These are phyloP conservation scores for Chrysoperla carnea DNA, from an alignment of 1,140 invertebrate species.

Conservation along the genomic window DNA sequence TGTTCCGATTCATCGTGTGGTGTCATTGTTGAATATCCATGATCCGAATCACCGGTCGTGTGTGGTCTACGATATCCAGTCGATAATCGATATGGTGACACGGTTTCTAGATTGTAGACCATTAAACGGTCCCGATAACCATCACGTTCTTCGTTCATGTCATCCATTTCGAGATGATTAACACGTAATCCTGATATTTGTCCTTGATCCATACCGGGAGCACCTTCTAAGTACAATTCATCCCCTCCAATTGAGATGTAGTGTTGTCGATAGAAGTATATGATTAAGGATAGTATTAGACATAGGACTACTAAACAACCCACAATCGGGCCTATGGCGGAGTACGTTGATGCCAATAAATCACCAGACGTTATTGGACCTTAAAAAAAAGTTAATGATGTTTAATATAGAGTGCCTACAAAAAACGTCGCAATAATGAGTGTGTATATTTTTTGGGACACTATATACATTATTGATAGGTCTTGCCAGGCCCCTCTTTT, in stretches of 20 bases:
- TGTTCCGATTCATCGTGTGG: slow-evolving; percentile 70
- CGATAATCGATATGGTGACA: slow-evolving; percentile 76
- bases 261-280: slow-evolving; percentile 45
- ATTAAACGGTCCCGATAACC: slow-evolving; percentile 17
- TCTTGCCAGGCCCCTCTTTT: too few species aligned
- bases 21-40: slow-evolving; percentile 91
- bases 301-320: slow-evolving; percentile 40
- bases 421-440: too few species aligned
- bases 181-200: slow-evolving; percentile 12
- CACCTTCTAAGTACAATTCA: slow-evolving; percentile 27
- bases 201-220: slow-evolving; percentile 23
- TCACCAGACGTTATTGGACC: slow-evolving; percentile 11
- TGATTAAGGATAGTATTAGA: slow-evolving; percentile 38
- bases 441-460: too few species aligned
- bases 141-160: slow-evolving; percentile 8
- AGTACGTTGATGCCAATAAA: slow-evolving; percentile 31
- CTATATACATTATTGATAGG: too few species aligned
- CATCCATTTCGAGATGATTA: slow-evolving; percentile 8
- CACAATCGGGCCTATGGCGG: slow-evolving; percentile 38
- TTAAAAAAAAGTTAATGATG: not conserved
- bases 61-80: slow-evolving; percentile 63
- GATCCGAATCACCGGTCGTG: slow-evolving; percentile 72
- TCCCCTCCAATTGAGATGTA: slow-evolving; percentile 27
- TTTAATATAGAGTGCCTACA: too few species aligned
- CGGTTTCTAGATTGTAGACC: slow-evolving; percentile 28